phyloP scores from a whole-genome alignment of 1,140 invertebrate species.

The Chlorops oryzae region DNA sequence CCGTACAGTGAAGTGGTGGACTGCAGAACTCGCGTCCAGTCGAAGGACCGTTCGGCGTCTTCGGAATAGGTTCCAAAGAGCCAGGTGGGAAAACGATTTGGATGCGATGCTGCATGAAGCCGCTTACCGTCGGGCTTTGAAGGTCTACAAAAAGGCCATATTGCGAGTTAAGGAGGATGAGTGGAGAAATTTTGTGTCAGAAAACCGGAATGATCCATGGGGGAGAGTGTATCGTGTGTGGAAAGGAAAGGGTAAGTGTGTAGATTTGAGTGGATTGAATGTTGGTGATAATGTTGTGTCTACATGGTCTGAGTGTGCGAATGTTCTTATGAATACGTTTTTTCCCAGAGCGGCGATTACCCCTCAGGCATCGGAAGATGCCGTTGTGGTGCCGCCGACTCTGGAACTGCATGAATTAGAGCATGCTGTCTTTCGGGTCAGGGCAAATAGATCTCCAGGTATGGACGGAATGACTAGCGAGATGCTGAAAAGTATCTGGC shows the following conservation, averaged over 20 bases:
- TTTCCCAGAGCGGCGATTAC: neutral
- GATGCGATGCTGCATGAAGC: too few species aligned
- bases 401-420: conserved; percentile 3
- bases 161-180: too few species aligned
- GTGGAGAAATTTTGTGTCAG: neutral
- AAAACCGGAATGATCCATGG: conserved; percentile 7
- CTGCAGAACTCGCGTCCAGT: too few species aligned
- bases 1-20: too few species aligned
- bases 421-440: neutral
- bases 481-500: conserved; percentile 7
- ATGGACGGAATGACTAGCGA: conserved; percentile 5
- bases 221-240: conserved; percentile 5
- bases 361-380: too few species aligned
- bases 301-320: neutral
- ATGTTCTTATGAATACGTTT: neutral
- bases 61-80: too few species aligned
- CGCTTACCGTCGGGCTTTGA: too few species aligned
- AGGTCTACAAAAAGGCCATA: too few species aligned
- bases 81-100: too few species aligned
- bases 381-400: neutral
- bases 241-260: neutral
- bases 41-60: too few species aligned
- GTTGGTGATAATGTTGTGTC: too few species aligned
- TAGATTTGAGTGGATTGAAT: neutral
- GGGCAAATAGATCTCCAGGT: neutral